phyloP scores from a whole-genome alignment of 2,113 vertebrate species.

The Colius striatus region DNA sequence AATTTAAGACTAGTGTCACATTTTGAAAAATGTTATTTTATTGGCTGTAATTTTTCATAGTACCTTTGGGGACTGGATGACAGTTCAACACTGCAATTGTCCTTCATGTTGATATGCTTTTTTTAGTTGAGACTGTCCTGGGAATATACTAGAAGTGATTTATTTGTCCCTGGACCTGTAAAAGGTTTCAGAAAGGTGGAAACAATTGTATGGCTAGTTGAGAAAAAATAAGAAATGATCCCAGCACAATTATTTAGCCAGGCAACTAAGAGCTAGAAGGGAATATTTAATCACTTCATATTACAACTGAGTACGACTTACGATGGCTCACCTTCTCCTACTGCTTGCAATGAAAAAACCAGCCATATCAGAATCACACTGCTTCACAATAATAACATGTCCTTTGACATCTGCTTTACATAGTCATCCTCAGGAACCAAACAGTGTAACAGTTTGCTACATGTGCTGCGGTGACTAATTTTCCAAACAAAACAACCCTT shows the following conservation, averaged over 20 bases:
- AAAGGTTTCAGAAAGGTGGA: constrained; percentile 91
- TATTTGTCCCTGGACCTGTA: constrained; percentile 91
- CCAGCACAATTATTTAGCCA: constrained; percentile 74
- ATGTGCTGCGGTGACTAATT: background rate
- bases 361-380: background rate
- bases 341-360: background rate
- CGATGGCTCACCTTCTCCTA: background rate
- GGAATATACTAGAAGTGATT: constrained; percentile 94
- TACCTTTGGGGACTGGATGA: constrained; percentile 88
- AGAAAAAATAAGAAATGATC: constrained; percentile 78
- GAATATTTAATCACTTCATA: constrained; percentile 29
- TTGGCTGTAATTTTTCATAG: constrained; percentile 92
- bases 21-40: constrained; percentile 98
- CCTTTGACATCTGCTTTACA: background rate
- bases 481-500: background rate
- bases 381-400: background rate
- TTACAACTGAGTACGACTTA: constrained; percentile 2
- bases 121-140: constrained; percentile 87
- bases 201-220: constrained; percentile 84
- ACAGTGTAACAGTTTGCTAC: background rate
- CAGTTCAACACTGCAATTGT: constrained; percentile 91
- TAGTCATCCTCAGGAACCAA: background rate
- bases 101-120: constrained; percentile 90
- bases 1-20: constrained; percentile 92
- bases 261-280: constrained; percentile 60